Evolutionary conservation across 2,797 vertebrate genomes (phyloP), one percentile per base, ranked within the genome.

Genomic region (Acanthurus leucopareius): DNA sequence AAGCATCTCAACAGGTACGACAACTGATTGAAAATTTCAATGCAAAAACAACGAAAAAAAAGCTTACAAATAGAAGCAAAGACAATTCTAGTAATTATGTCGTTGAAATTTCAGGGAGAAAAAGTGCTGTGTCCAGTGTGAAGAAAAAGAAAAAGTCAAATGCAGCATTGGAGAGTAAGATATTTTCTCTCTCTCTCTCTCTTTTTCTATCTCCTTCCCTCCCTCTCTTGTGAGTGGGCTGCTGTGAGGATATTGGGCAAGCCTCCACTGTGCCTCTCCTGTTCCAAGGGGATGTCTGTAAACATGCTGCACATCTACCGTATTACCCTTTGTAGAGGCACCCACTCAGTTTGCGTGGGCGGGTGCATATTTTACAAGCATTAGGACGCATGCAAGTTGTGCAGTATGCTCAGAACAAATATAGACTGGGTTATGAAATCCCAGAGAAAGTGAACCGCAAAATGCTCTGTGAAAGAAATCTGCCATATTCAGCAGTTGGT

Each of bases 171-270:
- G 73, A 84, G 75, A 86, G 85, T 56, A 83, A 75, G 89, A 92
- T 90, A 85, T 87, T 86, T 84, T 85, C 52, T 84, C 45, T 70
- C 75, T 68, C 85, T 79, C 75, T 68, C 62, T 82, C 59, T 79
- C 74, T 77, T 74, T 78, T 61, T 89, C 54, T 86, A 71, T 88
- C 83, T 85, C 69, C 77, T 63, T 86, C 78, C 74, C 71, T 84
- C 79, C 76, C 82, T 90, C 82, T 69, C 78, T 62, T 35, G 9
- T 68, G 86, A 91, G 88, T 94, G 89, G 91, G 91, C 89, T 90
- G 86, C 86, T 89, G 85, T 89, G 80, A 91, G 88, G 91, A 90
- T 90, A 91, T 90, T 91, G 91, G 90, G 91, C 90, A 87, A 93
- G 88, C 86, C 93, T 93, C 91, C 83, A 83, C 89, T 79, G 84